Evolutionary conservation across 2,797 vertebrate genomes (phyloP).

Genomic region (Cossypha caffra): DNA sequence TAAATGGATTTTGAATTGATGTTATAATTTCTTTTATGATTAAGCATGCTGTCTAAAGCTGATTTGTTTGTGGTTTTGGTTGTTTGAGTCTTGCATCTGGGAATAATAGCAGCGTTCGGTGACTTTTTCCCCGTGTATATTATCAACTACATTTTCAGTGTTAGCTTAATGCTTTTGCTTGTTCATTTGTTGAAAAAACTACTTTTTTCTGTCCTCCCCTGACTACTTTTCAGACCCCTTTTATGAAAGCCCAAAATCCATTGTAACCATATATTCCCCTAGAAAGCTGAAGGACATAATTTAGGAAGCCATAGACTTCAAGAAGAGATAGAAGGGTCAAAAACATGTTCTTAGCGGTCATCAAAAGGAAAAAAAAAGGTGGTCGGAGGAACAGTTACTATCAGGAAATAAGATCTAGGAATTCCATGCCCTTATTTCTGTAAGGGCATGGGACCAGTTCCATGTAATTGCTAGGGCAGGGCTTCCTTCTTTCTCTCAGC

Average conservation of each 20-base stretch:
- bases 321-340: neutral
- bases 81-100: neutral
- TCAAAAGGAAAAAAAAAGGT: neutral
- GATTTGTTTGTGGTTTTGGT: neutral
- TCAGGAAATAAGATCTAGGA: constrained; percentile 9
- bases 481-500: neutral
- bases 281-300: neutral
- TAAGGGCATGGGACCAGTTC: neutral
- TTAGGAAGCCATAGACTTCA: neutral
- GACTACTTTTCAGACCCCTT: neutral
- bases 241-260: neutral
- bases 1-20: neutral
- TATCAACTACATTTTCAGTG: neutral
- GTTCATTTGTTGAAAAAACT: neutral
- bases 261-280: neutral
- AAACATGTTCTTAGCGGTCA: neutral
- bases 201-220: neutral
- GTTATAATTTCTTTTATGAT: neutral
- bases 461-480: neutral
- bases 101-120: neutral
- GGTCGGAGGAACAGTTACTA: neutral
- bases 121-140: neutral
- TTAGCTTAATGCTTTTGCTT: neutral
- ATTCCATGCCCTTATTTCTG: neutral
- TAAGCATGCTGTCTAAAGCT: neutral